Evolutionary conservation across 2,888 invertebrate genomes (phyloP), one percentile per base, ranked within the genome.

Genomic region (Drosophila antonietae): DNA sequence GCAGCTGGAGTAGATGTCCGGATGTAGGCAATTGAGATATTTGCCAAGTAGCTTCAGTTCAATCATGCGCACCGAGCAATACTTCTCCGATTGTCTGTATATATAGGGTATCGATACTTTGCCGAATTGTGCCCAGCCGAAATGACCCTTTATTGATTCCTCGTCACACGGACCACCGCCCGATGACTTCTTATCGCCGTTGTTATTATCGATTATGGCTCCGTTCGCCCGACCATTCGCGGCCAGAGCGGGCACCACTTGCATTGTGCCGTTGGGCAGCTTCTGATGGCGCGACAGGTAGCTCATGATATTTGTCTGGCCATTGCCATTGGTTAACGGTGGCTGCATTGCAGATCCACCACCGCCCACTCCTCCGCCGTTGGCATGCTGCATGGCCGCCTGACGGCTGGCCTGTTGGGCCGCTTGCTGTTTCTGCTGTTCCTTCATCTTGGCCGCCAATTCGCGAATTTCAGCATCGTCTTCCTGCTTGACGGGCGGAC

Each of bases 31-130:
- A 91, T 96, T 96, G 89, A 98, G 95, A 93, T 97, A 97, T 93
- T 97, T 97, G 92, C 97, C 97, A 31, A 98, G 94, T 53, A 98
- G 94, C 93, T 98, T 98, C 89, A 96, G 95, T 93, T 98, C 98
- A 31, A 98, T 96, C 95, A 98, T 98, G 63, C 98, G 95, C 59
- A 98, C 98, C n/a, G 98, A 97, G 91, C 97, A 97, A 92, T 97
- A 98, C 91, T 96, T 96, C 91, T 97, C 97, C 20, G 95, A 95
- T 59, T 95, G 95, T 23, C 98, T 95, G 90, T 96, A 95, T 78
- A 98, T 97, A 92, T 96, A 98, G 1, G 98, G 98, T 90, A 98
- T 96, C 92, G 96, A 95, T 83, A 95, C 95, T 89, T 96, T 96
- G 73, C 97, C 97, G 57, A 98, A 95, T 84, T 96, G 96, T 70